Evolutionary conservation across 2,113 vertebrate genomes (phyloP).

Genomic region (Callithrix jacchus): DNA sequence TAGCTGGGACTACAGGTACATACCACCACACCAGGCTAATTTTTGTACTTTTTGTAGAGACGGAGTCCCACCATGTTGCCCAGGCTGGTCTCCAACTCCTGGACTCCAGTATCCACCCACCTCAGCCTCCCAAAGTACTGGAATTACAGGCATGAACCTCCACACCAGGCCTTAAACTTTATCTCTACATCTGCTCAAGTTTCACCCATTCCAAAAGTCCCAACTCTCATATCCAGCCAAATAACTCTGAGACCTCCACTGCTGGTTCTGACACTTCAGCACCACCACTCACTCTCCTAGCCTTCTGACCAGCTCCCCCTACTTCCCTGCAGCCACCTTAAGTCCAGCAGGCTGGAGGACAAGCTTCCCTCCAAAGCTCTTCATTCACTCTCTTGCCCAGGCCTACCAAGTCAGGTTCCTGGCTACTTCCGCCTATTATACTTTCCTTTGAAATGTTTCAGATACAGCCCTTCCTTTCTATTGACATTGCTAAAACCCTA

Average conservation of each 20-base stretch:
- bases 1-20: too few species aligned
- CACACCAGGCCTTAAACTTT: background rate
- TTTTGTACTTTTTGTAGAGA: too few species aligned
- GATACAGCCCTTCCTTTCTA: background rate
- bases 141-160: too few species aligned
- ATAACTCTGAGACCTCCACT: background rate
- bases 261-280: background rate
- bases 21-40: too few species aligned
- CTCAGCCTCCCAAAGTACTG: too few species aligned
- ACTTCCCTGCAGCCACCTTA: background rate
- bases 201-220: background rate
- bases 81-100: too few species aligned
- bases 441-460: constrained; percentile 28
- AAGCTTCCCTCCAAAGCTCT: background rate
- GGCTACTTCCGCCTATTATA: background rate
- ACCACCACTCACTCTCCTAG: background rate
- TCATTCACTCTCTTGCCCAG: background rate
- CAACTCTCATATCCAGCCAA: background rate
- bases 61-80: too few species aligned
- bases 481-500: background rate
- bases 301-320: background rate
- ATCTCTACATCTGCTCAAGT: background rate
- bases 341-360: background rate
- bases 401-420: background rate
- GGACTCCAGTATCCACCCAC: too few species aligned